phyloP scores from a whole-genome alignment of 2,888 invertebrate genomes.

The Diaperis boleti region DNA sequence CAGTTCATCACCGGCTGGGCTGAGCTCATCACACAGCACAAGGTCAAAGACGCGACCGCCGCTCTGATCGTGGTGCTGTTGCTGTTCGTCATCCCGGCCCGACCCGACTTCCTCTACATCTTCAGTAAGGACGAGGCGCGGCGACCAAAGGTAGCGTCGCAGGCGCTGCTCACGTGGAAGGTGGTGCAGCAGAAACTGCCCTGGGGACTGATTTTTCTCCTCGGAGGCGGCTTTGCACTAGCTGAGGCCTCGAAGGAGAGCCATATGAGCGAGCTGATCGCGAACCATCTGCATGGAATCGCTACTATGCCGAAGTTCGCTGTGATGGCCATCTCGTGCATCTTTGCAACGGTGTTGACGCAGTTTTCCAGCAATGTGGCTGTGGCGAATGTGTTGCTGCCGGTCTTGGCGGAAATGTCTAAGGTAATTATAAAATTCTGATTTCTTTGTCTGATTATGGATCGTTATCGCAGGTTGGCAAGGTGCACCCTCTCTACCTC shows the following conservation, averaged over 20 bases:
- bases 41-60: slow-evolving; percentile 84
- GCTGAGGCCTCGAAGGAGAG: slow-evolving; percentile 88
- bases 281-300: slow-evolving; percentile 76
- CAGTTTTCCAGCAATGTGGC: slow-evolving; percentile 94
- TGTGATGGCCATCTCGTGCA: slow-evolving; percentile 81
- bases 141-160: slow-evolving; percentile 74
- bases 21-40: slow-evolving; percentile 71
- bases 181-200: slow-evolving; percentile 87
- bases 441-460: not conserved
- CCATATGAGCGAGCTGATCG: slow-evolving; percentile 82
- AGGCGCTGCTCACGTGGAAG: slow-evolving; percentile 86
- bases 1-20: slow-evolving; percentile 93
- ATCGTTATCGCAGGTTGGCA: slow-evolving; percentile 57
- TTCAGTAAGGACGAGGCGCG: slow-evolving; percentile 72
- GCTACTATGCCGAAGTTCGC: slow-evolving; percentile 73
- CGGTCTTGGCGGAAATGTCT: slow-evolving; percentile 85
- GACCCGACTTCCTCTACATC: slow-evolving; percentile 80
- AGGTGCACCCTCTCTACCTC: slow-evolving; percentile 87
- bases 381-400: slow-evolving; percentile 88
- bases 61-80: slow-evolving; percentile 86
- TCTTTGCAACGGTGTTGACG: slow-evolving; percentile 85
- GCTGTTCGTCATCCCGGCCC: slow-evolving; percentile 86
- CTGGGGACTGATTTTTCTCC: slow-evolving; percentile 89
- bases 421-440: slow-evolving; percentile 54
- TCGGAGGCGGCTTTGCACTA: slow-evolving; percentile 93